These are phyloP conservation scores for Coregonus clupeaformis DNA, from an alignment of 2,113 vertebrate species.

Conservation along the genomic window DNA sequence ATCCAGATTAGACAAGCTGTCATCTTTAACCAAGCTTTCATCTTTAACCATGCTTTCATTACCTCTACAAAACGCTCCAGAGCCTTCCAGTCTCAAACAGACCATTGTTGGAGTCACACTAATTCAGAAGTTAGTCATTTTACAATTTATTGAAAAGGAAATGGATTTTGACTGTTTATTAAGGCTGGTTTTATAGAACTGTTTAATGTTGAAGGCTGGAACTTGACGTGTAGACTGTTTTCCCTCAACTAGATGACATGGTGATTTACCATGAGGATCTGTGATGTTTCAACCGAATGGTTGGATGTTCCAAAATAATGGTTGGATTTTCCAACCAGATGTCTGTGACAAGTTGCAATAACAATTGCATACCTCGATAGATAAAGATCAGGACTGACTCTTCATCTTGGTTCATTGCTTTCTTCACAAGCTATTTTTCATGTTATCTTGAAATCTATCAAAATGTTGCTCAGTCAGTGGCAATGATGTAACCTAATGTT, in stretches of 20 bases:
- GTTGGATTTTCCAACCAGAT: no score
- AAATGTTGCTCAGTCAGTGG: background rate
- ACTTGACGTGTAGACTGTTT: background rate
- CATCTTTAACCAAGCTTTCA: background rate
- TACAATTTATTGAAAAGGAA: background rate
- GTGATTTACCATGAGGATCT: no score
- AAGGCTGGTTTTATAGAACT: background rate
- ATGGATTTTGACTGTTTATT: background rate
- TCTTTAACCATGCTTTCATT: no score
- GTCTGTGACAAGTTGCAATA: background rate
- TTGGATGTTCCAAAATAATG: no score
- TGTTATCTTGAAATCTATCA: background rate
- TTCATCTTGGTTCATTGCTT: background rate
- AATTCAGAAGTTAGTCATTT: slow-evolving; percentile 32
- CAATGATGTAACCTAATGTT: background rate
- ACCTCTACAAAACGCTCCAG: no score
- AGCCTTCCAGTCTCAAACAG: background rate
- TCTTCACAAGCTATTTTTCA: background rate
- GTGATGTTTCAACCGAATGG: no score
- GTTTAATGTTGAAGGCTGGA: background rate
- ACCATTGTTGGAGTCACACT: background rate
- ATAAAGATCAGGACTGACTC: background rate
- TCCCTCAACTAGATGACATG: background rate
- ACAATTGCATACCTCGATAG: background rate
- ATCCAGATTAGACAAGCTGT: background rate